phyloP scores from a whole-genome alignment of 2,113 vertebrate species.

The Chlamydotis undulata region DNA sequence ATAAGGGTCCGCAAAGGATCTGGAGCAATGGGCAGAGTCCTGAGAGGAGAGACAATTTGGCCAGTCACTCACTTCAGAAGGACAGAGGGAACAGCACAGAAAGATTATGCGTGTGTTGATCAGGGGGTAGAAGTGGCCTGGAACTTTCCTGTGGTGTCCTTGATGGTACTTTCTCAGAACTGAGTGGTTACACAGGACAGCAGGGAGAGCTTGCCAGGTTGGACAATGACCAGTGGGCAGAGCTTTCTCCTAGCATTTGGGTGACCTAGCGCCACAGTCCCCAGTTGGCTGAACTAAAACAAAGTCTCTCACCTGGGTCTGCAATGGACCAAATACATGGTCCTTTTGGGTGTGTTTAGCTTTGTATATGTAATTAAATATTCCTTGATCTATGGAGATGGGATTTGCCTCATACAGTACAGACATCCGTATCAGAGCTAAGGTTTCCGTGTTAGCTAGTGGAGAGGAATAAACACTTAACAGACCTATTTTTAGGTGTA shows the following conservation, averaged over 20 bases:
- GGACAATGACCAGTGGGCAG: not conserved
- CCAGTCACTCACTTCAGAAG: not conserved
- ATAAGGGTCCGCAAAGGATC: not conserved
- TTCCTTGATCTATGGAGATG: not conserved
- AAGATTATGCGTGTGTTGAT: not conserved
- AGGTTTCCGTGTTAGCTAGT: not conserved
- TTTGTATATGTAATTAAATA: not conserved
- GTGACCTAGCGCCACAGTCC: not conserved
- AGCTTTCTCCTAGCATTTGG: not conserved
- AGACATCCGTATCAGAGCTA: not conserved
- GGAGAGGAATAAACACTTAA: not conserved
- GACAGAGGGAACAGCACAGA: not conserved
- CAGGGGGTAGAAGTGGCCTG: not conserved
- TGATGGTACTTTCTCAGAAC: not conserved
- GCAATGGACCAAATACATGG: rapidly evolving
- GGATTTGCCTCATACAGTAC: not conserved
- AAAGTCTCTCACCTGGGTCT: not conserved
- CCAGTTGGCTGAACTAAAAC: not conserved
- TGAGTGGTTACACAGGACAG: not conserved
- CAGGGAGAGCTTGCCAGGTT: not conserved
- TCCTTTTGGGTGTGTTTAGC: not conserved
- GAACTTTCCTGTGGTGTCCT: not conserved
- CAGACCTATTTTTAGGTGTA: not conserved
- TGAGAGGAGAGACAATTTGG: not conserved
- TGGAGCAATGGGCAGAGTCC: not conserved